Conservation (phyloP, 2,113 vertebrate species). For the Aegypius monachus region DNA sequence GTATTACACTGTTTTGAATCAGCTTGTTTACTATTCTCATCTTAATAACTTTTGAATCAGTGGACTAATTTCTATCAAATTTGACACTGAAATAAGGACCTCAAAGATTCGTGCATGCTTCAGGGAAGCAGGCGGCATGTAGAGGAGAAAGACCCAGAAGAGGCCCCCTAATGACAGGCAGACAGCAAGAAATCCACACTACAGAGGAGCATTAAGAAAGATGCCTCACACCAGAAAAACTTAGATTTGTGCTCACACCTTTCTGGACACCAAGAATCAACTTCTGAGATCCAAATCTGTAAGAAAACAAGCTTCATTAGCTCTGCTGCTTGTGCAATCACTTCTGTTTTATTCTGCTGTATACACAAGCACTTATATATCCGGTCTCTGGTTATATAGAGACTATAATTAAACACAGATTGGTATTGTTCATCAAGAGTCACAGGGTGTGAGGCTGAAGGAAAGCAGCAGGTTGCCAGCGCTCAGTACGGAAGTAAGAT, state of each 20-base stretch:
- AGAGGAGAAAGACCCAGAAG: not conserved
- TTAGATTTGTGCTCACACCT: not conserved
- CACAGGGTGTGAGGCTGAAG: not conserved
- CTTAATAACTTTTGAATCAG: not conserved
- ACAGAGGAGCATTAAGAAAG: not conserved
- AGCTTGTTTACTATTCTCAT: not conserved
- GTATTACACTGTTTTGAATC: not conserved
- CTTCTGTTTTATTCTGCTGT: not conserved
- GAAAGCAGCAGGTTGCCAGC: constrained; percentile 31
- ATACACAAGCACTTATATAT: not conserved
- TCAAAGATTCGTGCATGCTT: not conserved
- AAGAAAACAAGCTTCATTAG: not conserved
- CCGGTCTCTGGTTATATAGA: not conserved
- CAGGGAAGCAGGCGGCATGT: not conserved
- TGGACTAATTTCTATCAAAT: not conserved
- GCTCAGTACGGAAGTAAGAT: not conserved
- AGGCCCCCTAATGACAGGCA: not conserved
- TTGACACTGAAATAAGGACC: not conserved
- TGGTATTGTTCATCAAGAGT: not conserved
- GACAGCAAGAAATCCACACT: not conserved
- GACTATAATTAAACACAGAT: not conserved
- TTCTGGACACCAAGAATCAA: not conserved
- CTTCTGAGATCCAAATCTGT: not conserved
- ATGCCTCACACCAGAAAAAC: not conserved
- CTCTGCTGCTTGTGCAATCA: not conserved